These are phyloP conservation scores for Pedionomus torquatus DNA, from an alignment of 2,113 vertebrate species.

Conservation along the genomic window DNA sequence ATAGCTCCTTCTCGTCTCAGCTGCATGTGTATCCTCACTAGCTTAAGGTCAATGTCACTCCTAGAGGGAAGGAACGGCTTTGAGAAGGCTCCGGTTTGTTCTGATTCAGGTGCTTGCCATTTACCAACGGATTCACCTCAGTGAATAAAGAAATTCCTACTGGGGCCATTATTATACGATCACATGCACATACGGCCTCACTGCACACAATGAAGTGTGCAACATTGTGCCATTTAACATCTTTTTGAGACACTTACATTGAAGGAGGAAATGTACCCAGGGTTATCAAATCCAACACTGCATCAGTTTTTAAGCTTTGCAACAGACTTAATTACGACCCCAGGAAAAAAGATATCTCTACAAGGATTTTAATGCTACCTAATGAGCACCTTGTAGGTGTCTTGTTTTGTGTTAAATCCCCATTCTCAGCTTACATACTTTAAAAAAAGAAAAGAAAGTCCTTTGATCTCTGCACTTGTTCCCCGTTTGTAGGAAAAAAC, in stretches of 20 bases:
- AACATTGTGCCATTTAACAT: not conserved
- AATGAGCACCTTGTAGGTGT: not conserved
- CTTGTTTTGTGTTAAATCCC: not conserved
- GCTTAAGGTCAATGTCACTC: not conserved
- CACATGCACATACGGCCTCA: fast-evolving
- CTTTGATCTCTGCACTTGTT: not conserved
- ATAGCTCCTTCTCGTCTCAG: not conserved
- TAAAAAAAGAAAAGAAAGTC: not conserved
- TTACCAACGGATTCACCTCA: not conserved
- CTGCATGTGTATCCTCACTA: not conserved
- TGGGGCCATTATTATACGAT: not conserved
- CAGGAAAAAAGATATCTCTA: not conserved
- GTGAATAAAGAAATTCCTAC: not conserved
- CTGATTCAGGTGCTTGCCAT: not conserved
- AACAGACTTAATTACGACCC: not conserved
- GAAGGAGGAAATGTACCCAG: not conserved
- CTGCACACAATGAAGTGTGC: not conserved
- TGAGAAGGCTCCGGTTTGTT: not conserved
- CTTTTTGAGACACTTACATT: not conserved
- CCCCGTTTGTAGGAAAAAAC: not conserved
- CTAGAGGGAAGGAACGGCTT: not conserved
- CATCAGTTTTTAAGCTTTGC: not conserved
- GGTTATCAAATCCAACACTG: not conserved
- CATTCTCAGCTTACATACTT: not conserved
- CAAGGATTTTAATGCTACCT: not conserved